phyloP scores from a whole-genome alignment of 1,140 invertebrate genomes.

The Macrocentrus cingulum region DNA sequence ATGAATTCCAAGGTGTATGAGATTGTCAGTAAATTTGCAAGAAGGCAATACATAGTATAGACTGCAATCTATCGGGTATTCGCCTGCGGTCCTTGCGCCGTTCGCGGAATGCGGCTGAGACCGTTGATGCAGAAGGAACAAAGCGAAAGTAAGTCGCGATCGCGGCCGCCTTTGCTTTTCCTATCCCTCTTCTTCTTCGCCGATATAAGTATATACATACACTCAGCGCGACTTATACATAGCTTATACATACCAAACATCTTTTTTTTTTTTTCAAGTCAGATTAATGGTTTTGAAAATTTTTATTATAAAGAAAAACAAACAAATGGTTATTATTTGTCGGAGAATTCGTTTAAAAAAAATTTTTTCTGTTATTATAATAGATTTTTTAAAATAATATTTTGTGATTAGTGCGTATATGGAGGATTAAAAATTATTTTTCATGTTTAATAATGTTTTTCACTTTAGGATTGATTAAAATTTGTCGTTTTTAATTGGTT shows the following conservation, averaged over 20 bases:
- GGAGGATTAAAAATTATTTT: no score
- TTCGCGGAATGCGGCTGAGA: slow-evolving; percentile 38
- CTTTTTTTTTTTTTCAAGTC: no score
- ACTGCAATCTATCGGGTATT: slow-evolving; percentile 18
- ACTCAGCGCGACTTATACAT: background rate
- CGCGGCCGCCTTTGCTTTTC: slow-evolving; percentile 24
- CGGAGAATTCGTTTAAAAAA: no score
- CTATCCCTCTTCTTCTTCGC: slow-evolving; percentile 19
- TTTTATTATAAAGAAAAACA: no score
- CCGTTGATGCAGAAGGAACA: slow-evolving; percentile 36
- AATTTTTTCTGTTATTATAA: no score
- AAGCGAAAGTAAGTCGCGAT: slow-evolving; percentile 41
- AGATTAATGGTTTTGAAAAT: no score
- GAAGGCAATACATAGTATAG: background rate
- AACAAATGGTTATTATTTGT: no score
- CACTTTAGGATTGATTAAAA: slow-evolving; percentile 6
- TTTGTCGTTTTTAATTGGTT: slow-evolving; percentile 12
- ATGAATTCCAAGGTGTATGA: slow-evolving; percentile 1
- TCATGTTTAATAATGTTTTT: background rate
- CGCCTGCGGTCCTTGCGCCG: slow-evolving; percentile 31
- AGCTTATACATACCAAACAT: slow-evolving; percentile 16
- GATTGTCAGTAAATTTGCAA: slow-evolving; percentile 1
- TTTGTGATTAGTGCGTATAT: no score
- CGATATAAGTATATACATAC: slow-evolving; percentile 9
- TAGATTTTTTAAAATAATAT: no score